Conservation (phyloP, 2,113 vertebrate species). For the Toxotes jaculatrix region DNA sequence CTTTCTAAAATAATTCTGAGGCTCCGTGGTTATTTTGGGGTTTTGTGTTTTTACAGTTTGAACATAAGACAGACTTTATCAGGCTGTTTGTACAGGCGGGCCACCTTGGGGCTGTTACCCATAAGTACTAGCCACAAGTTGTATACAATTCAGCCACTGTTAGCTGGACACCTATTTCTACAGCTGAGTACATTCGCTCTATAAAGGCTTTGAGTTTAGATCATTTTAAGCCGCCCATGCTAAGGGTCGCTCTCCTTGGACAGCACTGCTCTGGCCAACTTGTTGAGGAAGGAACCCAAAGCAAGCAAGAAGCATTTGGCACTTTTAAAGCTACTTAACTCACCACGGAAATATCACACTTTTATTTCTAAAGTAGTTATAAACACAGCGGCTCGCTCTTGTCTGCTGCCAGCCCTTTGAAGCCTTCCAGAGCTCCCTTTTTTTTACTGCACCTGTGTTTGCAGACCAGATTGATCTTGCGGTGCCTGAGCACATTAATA, state of each 20-base stretch:
- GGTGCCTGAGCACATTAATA: constrained; percentile 49
- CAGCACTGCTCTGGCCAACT: neutral
- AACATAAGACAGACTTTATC: constrained; percentile 55
- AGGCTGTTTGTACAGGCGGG: constrained; percentile 54
- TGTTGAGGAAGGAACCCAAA: constrained; percentile 27
- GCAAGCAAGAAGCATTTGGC: constrained; percentile 13
- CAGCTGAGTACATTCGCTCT: constrained; percentile 40
- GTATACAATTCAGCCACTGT: constrained; percentile 59
- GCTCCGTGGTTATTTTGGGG: constrained; percentile 38
- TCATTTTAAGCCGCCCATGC: constrained; percentile 9
- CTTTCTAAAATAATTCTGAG: constrained; percentile 38
- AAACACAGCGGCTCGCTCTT: constrained; percentile 39
- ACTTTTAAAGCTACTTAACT: constrained; percentile 30
- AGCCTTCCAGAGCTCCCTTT: constrained; percentile 42
- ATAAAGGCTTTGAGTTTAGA: constrained; percentile 14
- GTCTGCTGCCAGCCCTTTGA: constrained; percentile 31
- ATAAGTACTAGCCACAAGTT: constrained; percentile 46
- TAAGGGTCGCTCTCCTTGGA: neutral
- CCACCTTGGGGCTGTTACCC: constrained; percentile 47
- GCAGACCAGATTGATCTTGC: constrained; percentile 49
- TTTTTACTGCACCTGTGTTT: constrained; percentile 56
- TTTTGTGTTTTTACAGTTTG: constrained; percentile 23
- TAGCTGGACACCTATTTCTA: constrained; percentile 36
- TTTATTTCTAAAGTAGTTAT: constrained; percentile 45
- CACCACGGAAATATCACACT: constrained; percentile 22